phyloP scores from a whole-genome alignment of 1,140 invertebrate genomes.

The Platorchestia sp. region DNA sequence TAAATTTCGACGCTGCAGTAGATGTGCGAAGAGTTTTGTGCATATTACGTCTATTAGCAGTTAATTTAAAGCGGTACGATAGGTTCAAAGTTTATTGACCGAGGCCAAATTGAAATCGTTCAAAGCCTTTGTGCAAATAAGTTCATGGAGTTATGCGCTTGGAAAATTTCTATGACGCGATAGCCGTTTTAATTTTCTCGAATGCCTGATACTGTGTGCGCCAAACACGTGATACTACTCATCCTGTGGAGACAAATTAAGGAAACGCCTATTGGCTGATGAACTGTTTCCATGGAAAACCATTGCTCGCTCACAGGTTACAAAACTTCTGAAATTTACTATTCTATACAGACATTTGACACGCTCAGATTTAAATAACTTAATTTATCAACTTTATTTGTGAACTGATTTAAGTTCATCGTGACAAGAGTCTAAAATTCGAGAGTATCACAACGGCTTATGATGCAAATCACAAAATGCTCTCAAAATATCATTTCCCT shows the following conservation, averaged over 20 bases:
- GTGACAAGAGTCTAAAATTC: too few relatives aligned
- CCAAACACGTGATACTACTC: not conserved
- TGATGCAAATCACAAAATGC: too few relatives aligned
- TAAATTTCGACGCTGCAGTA: not conserved
- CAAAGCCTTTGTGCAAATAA: not conserved
- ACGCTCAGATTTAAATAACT: too few relatives aligned
- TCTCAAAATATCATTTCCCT: too few relatives aligned
- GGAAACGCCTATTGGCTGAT: not conserved
- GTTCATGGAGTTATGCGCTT: not conserved
- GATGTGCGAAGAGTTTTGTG: not conserved
- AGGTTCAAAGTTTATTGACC: not conserved
- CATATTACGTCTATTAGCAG: not conserved
- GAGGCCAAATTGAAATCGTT: not conserved
- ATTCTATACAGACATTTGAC: too few relatives aligned
- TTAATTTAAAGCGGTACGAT: not conserved
- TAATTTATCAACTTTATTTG: too few relatives aligned
- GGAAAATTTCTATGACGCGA: not conserved
- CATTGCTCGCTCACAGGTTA: too few relatives aligned
- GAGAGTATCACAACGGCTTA: too few relatives aligned
- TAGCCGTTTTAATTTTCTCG: not conserved
- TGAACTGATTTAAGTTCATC: too few relatives aligned
- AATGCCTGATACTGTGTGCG: not conserved
- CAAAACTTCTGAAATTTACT: too few relatives aligned
- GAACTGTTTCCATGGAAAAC: not conserved
- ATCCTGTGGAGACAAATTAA: not conserved